phyloP scores from a whole-genome alignment of 1,140 invertebrate genomes.

The Neodiprion lecontei region DNA sequence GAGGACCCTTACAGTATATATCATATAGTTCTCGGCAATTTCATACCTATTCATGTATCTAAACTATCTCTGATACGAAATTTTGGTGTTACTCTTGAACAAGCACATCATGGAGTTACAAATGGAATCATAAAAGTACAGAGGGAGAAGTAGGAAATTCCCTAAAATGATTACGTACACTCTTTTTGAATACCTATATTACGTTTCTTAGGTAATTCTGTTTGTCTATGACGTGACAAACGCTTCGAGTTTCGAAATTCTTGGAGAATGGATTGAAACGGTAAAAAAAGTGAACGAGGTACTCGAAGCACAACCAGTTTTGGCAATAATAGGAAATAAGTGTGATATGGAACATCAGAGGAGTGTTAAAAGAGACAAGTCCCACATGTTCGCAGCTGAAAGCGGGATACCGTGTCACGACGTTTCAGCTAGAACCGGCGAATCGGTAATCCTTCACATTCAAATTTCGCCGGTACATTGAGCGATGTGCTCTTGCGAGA shows the following conservation, averaged over 20 bases:
- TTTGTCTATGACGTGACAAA: constrained; percentile 90
- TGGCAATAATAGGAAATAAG: constrained; percentile 88
- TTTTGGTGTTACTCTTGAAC: no score
- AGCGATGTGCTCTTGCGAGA: no score
- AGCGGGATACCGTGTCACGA: constrained; percentile 77
- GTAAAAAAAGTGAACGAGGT: constrained; percentile 65
- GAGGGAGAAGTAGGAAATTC: no score
- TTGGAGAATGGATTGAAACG: constrained; percentile 76
- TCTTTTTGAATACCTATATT: no score
- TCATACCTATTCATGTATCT: no score
- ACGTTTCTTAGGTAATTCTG: constrained; percentile 74
- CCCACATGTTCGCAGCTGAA: constrained; percentile 79
- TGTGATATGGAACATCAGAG: constrained; percentile 88
- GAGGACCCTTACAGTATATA: no score
- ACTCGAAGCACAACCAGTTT: constrained; percentile 66
- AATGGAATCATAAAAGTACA: no score
- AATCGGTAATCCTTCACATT: constrained; percentile 69
- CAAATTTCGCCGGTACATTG: no score
- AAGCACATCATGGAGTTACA: no score
- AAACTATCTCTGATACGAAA: no score
- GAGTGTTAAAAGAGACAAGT: constrained; percentile 79
- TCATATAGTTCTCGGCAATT: no score
- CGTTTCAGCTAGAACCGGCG: constrained; percentile 88
- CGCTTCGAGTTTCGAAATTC: constrained; percentile 78
- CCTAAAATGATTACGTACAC: no score